A percentile compares a stretch with the other conserved stretches of the same genome.
Conservation (phyloP, 2,113 vertebrate genomes). For the Microtus ochrogaster region DNA sequence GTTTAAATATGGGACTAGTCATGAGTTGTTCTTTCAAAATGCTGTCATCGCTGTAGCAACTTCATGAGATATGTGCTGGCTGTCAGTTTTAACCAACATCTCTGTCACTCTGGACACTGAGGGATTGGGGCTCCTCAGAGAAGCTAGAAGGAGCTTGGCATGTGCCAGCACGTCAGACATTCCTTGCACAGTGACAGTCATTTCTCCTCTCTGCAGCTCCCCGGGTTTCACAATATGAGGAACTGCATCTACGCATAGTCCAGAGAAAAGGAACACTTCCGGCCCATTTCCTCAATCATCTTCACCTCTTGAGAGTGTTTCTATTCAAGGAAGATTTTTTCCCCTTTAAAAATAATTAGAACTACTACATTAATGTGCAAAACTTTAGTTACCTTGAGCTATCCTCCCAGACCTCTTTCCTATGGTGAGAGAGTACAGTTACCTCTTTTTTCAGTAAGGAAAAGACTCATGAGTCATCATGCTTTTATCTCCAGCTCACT, state of each 20-base stretch:
- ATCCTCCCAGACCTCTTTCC: background rate
- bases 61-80: background rate
- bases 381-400: background rate
- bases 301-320: background rate
- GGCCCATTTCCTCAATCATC: background rate
- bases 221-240: background rate
- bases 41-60: background rate
- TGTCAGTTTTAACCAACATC: slow-evolving; percentile 11
- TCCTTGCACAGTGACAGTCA: background rate
- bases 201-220: background rate
- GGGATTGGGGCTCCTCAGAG: background rate
- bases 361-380: background rate
- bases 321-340: background rate
- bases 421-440: background rate
- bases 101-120: background rate
- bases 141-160: background rate
- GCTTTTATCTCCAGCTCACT: background rate
- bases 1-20: background rate
- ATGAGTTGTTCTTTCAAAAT: background rate
- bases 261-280: background rate
- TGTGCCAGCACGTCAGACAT: background rate
- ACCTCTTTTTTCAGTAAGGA: background rate
- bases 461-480: background rate
- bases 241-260: no score
- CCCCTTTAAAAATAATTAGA: background rate